Evolutionary conservation across 2,797 vertebrate genomes (phyloP), one percentile per base, ranked within the genome.

Genomic region (Epinephelus coioides): DNA sequence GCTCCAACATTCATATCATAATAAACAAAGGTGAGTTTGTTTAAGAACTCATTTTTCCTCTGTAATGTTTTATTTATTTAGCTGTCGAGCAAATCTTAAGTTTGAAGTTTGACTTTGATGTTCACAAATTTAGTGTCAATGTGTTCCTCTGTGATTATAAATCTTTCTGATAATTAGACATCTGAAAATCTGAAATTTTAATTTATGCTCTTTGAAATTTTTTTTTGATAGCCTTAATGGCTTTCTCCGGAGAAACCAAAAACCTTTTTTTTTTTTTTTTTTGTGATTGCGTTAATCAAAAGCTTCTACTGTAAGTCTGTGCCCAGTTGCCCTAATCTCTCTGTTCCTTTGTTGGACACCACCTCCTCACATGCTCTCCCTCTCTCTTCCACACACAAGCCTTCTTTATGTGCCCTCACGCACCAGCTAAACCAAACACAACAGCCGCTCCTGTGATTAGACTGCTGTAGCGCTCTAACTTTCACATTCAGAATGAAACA

Each of bases 201-300:
- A 78, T 85, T 78, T 34, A n/a, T 66, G 54, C 25, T n/a, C 40
- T 64, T 76, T 57, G 62, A 77, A 30, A 9, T 9, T 78, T 63
- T 17, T 77, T n/a, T 59, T 78, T 71, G 18, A 64, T 63, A 13
- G 23, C 71, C 15, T 81, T 78, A 70, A 74, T 79, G 51, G 23
- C 51, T 82, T 87, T 85, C 69, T 76, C 19, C 18, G 38, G 12
- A 57, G 55, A 75, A 81, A 74, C 23, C 21, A 89, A 70, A 83
- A 79, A 69, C 7, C 9, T 49, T 69, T 70, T 38, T 23, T 23
- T 23, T 23, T 27, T 27, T 27, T 27, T 4, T 27, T 27, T 27
- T 27, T 4, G 49, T 88, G 77, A 90, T 82, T 88, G 56, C 54
- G 23, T 90, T 92, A 64, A 88, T 91, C 62, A 79, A 75, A 86